Percentiles rank a stretch among this genome's conserved stretches.
Conservation (phyloP, 2,888 invertebrate species). For the Lottia scabra region DNA sequence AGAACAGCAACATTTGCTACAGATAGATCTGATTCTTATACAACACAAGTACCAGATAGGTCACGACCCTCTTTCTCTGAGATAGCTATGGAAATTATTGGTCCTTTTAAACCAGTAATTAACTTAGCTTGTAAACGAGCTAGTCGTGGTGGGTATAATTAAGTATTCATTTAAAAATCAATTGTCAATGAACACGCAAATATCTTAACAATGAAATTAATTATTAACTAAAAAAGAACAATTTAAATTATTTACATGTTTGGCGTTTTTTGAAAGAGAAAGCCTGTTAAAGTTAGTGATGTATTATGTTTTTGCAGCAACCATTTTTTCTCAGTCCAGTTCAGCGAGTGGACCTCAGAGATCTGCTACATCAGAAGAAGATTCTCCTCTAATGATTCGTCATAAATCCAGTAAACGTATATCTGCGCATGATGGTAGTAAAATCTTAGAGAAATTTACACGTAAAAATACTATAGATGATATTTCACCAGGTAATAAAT, state of each 20-base stretch:
- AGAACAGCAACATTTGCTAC: constrained; percentile 59
- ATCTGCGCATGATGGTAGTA: constrained; percentile 60
- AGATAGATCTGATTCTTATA: constrained; percentile 55
- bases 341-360: constrained; percentile 43
- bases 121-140: constrained; percentile 51
- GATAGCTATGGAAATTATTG: constrained; percentile 57
- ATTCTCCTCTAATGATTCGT: constrained; percentile 22
- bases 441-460: constrained; percentile 62
- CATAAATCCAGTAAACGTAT: constrained; percentile 58
- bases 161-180: not conserved
- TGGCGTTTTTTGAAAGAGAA: not conserved
- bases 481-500: constrained; percentile 21
- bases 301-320: constrained; percentile 36
- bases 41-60: constrained; percentile 43
- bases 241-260: not conserved
- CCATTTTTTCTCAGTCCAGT: constrained; percentile 56
- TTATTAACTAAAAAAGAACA: not conserved
- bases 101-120: constrained; percentile 47
- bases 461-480: constrained; percentile 51
- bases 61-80: constrained; percentile 45
- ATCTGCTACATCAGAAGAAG: constrained; percentile 39
- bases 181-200: not conserved
- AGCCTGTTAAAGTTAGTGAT: not conserved
- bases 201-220: not conserved
- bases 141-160: constrained; percentile 44